A percentile compares a stretch with the other conserved stretches of the same genome.
Evolutionary conservation across 92 coral and sea anemone genomes (phyloP).

Genomic region (Palythoa caribaeorum): DNA sequence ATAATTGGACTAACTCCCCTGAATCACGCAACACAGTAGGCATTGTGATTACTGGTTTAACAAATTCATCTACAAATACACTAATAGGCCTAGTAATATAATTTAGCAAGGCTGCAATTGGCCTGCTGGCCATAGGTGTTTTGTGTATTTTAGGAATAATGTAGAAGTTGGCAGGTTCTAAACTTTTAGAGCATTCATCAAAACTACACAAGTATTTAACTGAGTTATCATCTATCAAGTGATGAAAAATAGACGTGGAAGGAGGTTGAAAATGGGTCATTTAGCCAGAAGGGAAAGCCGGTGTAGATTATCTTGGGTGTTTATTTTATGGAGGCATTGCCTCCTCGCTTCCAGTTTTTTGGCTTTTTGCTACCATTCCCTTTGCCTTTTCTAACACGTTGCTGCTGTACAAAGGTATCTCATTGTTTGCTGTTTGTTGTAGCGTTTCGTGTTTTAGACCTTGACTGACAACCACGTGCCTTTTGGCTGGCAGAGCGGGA

Average conservation of each 20-base stretch:
- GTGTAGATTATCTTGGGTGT: slow-evolving; percentile 1
- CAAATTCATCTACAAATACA: not conserved
- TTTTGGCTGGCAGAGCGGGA: slow-evolving; percentile 9
- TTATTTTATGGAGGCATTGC: slow-evolving; percentile 25
- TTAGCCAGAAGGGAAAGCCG: slow-evolving; percentile 16
- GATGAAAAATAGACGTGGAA: not conserved
- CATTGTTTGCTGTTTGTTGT: not conserved
- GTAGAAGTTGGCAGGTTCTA: slow-evolving; percentile 22
- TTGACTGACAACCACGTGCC: slow-evolving; percentile 18
- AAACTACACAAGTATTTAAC: slow-evolving; percentile 22
- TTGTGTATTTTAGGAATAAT: slow-evolving; percentile 23
- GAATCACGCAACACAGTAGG: slow-evolving; percentile 14
- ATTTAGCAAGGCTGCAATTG: slow-evolving; percentile 6
- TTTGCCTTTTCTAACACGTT: slow-evolving; percentile 18
- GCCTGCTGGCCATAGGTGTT: slow-evolving; percentile 13
- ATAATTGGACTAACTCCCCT: not conserved
- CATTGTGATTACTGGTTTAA: slow-evolving; percentile 16
- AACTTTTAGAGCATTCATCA: slow-evolving; percentile 23
- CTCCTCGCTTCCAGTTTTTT: slow-evolving; percentile 17
- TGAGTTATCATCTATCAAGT: slow-evolving; percentile 15
- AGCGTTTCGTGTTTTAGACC: slow-evolving; percentile 3
- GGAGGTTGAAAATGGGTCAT: slow-evolving; percentile 34
- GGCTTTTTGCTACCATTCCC: slow-evolving; percentile 3
- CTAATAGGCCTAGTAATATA: slow-evolving; percentile 20
- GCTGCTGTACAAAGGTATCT: not conserved